Conservation (phyloP, 2,113 vertebrate species). For the Anhinga rufa region DNA sequence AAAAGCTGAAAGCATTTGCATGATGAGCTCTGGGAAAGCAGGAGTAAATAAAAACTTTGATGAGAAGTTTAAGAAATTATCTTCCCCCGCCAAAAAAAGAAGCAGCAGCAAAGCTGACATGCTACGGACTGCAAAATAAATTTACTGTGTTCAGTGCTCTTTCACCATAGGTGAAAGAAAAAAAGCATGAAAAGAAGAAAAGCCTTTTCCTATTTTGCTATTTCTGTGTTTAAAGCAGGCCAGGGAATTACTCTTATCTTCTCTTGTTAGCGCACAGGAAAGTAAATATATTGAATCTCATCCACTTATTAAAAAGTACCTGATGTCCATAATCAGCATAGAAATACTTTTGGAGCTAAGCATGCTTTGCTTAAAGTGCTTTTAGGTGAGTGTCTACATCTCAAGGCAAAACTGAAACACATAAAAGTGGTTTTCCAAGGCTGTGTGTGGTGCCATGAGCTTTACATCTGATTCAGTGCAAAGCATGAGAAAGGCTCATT, state of each 20-base stretch:
- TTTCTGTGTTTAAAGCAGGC: background rate
- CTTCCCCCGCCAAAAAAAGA: background rate
- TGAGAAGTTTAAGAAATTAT: background rate
- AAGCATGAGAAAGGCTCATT: background rate
- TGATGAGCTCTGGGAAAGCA: background rate
- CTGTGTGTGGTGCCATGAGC: background rate
- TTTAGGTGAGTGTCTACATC: background rate
- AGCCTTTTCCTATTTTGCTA: background rate
- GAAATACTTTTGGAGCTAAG: background rate
- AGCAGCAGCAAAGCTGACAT: background rate
- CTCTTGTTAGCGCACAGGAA: background rate
- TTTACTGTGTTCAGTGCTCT: background rate
- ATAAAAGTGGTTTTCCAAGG: background rate
- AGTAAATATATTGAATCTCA: background rate
- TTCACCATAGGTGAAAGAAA: background rate
- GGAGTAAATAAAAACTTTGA: background rate
- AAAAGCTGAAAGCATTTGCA: background rate
- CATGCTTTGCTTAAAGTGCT: background rate
- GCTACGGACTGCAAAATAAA: background rate
- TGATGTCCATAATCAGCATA: background rate
- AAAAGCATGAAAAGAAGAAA: background rate
- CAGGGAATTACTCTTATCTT: background rate
- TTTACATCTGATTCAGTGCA: background rate
- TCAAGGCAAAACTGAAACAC: background rate
- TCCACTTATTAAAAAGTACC: background rate